A percentile compares a stretch with the other conserved stretches of the same genome.
These are phyloP conservation scores for Limnephilus lunatus DNA, from an alignment of 2,888 invertebrate genomes.

Conservation along the genomic window DNA sequence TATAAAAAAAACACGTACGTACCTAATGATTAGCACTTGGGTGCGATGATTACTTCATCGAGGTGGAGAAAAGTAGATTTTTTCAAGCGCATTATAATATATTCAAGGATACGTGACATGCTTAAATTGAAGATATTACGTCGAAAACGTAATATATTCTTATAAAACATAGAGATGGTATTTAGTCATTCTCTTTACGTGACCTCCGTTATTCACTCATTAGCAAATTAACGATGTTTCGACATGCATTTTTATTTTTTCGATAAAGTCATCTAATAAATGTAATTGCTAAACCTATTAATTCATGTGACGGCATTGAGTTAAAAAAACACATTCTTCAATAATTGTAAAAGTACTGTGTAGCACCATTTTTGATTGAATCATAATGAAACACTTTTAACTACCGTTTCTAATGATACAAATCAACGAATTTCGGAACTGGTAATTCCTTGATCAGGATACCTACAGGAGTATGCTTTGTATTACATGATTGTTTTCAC, in stretches of 20 bases:
- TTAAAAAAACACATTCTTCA: too few species aligned
- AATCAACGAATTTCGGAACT: too few species aligned
- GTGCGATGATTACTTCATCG: not conserved
- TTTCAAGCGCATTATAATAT: not conserved
- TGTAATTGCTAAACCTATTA: too few species aligned
- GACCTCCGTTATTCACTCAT: not conserved
- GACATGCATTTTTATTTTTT: not conserved
- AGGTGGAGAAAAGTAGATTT: not conserved
- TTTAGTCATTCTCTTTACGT: not conserved
- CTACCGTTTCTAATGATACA: too few species aligned
- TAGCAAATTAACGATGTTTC: not conserved
- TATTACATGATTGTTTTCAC: not conserved
- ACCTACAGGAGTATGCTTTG: too few species aligned
- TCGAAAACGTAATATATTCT: not conserved
- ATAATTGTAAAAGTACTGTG: too few species aligned
- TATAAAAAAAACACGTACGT: not conserved
- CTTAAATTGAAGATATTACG: not conserved
- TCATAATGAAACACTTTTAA: too few species aligned
- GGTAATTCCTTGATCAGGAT: too few species aligned
- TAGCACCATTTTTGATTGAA: too few species aligned
- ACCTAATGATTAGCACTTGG: not conserved
- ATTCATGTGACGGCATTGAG: too few species aligned
- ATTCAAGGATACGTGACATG: constrained; percentile 2
- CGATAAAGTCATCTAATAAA: too few species aligned
- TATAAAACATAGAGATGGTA: not conserved